phyloP scores from a whole-genome alignment of 2,113 vertebrate genomes.

The Jacana jacana region DNA sequence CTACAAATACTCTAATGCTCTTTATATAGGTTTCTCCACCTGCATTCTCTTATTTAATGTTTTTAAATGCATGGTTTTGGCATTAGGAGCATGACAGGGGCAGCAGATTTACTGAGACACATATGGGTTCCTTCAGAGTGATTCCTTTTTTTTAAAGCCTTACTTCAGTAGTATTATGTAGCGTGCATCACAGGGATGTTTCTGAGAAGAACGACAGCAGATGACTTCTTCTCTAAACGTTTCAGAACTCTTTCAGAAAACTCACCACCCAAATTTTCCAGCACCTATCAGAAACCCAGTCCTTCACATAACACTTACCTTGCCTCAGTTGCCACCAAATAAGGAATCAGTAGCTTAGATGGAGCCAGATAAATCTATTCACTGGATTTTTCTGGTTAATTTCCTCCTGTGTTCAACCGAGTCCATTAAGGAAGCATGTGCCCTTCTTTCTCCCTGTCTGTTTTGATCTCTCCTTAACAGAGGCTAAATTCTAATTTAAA shows the following conservation, averaged over 20 bases:
- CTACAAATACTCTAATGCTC: neutral
- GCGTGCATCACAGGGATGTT: neutral
- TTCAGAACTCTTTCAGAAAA: neutral
- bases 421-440: neutral
- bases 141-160: neutral
- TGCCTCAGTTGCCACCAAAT: neutral
- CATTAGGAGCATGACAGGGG: neutral
- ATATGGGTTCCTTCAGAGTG: neutral
- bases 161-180: neutral
- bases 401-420: neutral
- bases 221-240: neutral
- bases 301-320: neutral
- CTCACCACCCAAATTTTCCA: accelerated
- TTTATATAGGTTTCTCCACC: neutral
- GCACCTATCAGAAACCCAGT: neutral
- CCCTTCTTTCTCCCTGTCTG: neutral
- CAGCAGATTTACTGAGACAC: neutral
- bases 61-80: neutral
- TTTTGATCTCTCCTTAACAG: neutral
- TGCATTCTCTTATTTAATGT: neutral
- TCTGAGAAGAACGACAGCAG: neutral
- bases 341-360: neutral
- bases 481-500: neutral
- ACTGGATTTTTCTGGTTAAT: neutral
- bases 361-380: neutral